phyloP scores from a whole-genome alignment of 1,140 invertebrate species.

The Anastrepha obliqua region DNA sequence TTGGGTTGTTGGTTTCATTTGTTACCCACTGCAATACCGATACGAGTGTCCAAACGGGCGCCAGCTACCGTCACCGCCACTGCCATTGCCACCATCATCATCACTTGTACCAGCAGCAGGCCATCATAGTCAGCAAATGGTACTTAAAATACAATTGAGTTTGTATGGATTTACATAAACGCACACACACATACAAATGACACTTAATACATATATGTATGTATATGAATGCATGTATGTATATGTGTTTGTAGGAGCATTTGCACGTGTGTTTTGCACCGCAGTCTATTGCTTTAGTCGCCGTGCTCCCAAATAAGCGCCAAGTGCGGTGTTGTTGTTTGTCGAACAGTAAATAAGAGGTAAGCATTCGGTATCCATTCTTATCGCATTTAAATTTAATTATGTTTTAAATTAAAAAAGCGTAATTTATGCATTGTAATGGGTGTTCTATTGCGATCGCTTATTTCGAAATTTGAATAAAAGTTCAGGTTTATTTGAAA shows the following conservation, averaged over 20 bases:
- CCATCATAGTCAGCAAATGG: conserved; percentile 16
- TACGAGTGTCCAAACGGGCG: background rate
- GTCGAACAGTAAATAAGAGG: background rate
- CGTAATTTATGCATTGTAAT: background rate
- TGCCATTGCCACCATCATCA: conserved; percentile 4
- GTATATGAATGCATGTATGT: background rate
- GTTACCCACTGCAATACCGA: background rate
- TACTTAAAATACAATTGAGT: conserved; percentile 7
- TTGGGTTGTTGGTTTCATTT: background rate
- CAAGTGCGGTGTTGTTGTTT: background rate
- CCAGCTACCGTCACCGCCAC: background rate
- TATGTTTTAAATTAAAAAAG: background rate
- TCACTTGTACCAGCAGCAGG: conserved; percentile 5
- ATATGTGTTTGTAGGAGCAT: background rate
- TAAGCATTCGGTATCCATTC: conserved; percentile 12
- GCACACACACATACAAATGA: too few species aligned
- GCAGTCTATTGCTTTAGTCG: background rate
- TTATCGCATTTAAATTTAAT: conserved; percentile 26
- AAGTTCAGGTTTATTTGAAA: too few species aligned
- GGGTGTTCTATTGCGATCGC: too few species aligned
- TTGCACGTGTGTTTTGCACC: background rate
- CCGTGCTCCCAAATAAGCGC: background rate
- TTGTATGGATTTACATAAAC: background rate
- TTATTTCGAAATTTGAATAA: too few species aligned
- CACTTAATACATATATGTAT: too few species aligned